Base-by-base conservation (phyloP, 1,140 invertebrate genomes). In the Brachionus angularis region DNA sequence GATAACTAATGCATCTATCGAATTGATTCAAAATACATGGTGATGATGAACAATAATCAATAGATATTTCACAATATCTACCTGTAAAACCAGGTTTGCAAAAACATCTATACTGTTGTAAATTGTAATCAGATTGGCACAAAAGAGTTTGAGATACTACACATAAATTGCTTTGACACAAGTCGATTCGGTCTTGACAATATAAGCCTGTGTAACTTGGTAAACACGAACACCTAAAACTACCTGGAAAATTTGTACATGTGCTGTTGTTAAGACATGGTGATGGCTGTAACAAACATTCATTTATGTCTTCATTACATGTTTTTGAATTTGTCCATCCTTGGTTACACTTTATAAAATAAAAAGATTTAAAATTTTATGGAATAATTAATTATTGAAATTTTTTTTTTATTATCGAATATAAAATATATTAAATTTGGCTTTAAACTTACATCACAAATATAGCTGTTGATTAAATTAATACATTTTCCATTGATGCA, bases 1-100 rank as follows among this genome's bases (percentile, higher is more conserved):
- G 89, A 0, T 89, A 90, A 77, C 93, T 93, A 58, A 85, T 81
- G 75, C 91, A 93, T 12, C 89, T 91, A 21, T 50, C 67, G n/a
- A 31, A 52, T 0, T 90, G 89, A 76, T 93, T 93, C 52, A 80
- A 79, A 14, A 78, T 74, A 44, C 72, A 73, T 8, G 70, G 73
- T 18, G 21, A 44, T 21, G 72, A 55, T 47, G 70, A n/a, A 50
- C 73, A 72, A 50, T 75, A 47, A 33, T 73, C 58, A 14, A 75
- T 75, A 36, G 73, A 46, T 12, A 21, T 39, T 36, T 76, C 75
- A 73, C 76, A 78, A 36, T 74, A 72, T 5, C 50, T 39, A 18
- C 74, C 74, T 27, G 52, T 67, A 21, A 72, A 72, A 27, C 74
- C 73, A 33, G 71, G 71, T 23, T 67, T 14, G 42, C 74, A 75